Evolutionary conservation across 2,888 invertebrate species (phyloP).

Genomic region (Helleia helle): DNA sequence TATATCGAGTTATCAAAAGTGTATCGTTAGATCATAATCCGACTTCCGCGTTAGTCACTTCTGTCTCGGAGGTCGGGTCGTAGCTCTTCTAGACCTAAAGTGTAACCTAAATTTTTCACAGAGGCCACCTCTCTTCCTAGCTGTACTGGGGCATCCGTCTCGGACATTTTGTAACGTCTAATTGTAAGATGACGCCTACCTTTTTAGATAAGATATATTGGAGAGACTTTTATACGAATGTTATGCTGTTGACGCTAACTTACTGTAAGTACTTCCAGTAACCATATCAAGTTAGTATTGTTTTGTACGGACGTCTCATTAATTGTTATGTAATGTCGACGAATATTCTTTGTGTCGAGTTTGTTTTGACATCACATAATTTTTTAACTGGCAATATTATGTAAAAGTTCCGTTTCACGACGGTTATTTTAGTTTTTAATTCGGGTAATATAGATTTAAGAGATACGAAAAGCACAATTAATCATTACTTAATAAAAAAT

Average conservation of each 20-base stretch:
- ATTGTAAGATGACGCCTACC: constrained; percentile 60
- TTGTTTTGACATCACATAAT: constrained; percentile 12
- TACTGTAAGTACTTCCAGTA: constrained; percentile 66
- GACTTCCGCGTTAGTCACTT: constrained; percentile 51
- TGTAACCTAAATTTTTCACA: constrained; percentile 58
- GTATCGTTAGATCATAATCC: constrained; percentile 56
- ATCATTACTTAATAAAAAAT: constrained; percentile 39
- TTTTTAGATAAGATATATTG: constrained; percentile 72
- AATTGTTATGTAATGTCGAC: not conserved
- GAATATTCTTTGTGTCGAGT: constrained; percentile 3
- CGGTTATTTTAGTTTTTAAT: constrained; percentile 32
- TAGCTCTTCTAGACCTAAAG: constrained; percentile 48
- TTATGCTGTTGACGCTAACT: constrained; percentile 71
- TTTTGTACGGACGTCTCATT: constrained; percentile 9
- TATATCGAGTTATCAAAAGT: constrained; percentile 57
- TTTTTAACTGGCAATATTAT: constrained; percentile 34
- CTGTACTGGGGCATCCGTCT: constrained; percentile 43
- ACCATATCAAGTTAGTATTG: constrained; percentile 55
- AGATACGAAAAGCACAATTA: constrained; percentile 63
- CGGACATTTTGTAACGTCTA: constrained; percentile 53
- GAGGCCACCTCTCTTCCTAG: constrained; percentile 43
- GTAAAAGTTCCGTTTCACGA: constrained; percentile 28
- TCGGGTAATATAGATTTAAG: constrained; percentile 66
- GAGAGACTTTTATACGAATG: constrained; percentile 73
- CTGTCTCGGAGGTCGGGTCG: constrained; percentile 26